Percentiles rank a stretch among this genome's conserved stretches.
These are phyloP conservation scores for Ridgeia piscesae DNA, from an alignment of 1,140 invertebrate genomes.

Conservation along the genomic window DNA sequence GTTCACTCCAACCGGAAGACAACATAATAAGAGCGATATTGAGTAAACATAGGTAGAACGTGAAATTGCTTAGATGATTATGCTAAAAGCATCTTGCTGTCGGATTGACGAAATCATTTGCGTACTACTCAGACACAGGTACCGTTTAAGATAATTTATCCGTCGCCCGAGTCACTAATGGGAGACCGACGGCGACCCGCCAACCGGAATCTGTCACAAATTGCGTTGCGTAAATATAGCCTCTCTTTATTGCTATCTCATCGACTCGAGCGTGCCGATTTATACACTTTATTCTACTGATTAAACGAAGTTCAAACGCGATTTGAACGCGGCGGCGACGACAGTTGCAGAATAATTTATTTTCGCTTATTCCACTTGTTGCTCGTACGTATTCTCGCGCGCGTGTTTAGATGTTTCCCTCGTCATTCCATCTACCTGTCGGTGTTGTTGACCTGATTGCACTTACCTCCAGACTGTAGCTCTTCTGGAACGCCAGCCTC, in stretches of 20 bases:
- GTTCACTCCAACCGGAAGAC: neutral
- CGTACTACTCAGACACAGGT: neutral
- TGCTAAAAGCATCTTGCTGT: neutral
- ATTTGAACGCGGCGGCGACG: neutral
- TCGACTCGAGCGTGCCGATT: neutral
- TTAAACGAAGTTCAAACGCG: neutral
- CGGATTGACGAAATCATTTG: neutral
- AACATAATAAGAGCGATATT: neutral
- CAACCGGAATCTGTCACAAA: neutral
- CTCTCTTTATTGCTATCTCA: neutral
- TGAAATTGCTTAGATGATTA: neutral
- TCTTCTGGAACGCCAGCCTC: conserved; percentile 20
- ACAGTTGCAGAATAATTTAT: neutral
- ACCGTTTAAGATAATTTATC: neutral
- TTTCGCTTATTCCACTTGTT: neutral
- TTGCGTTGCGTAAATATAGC: neutral
- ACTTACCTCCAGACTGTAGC: conserved; percentile 22
- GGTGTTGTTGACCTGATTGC: neutral
- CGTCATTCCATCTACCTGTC: neutral
- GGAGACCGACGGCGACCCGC: neutral
- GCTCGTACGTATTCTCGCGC: neutral
- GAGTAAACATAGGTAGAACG: neutral
- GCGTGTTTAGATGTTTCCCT: neutral
- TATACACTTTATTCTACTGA: neutral
- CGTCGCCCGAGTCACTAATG: neutral